A percentile compares a stretch with the other conserved stretches of the same genome.
Evolutionary conservation across 1,140 invertebrate genomes (phyloP).

Genomic region (Drosophila trapezifrons): DNA sequence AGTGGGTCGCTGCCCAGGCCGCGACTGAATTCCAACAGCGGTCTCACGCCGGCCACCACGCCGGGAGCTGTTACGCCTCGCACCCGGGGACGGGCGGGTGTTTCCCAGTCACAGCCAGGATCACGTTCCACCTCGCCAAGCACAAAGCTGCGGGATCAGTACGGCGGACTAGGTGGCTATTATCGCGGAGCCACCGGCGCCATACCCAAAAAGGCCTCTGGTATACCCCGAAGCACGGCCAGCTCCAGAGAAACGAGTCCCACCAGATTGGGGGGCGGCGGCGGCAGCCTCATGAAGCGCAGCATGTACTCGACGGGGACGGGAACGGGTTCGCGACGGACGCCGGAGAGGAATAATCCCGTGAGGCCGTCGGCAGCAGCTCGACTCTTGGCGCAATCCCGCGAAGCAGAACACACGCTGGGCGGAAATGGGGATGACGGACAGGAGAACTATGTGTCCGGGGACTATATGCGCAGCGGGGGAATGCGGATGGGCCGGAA

Average conservation of each 20-base stretch:
- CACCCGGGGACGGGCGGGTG: slow-evolving; percentile 87
- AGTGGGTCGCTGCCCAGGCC: slow-evolving; percentile 79
- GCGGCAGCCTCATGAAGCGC: slow-evolving; percentile 69
- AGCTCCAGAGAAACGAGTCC: slow-evolving; percentile 89
- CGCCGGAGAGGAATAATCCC: slow-evolving; percentile 85
- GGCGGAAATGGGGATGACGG: slow-evolving; percentile 86
- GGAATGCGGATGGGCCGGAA: slow-evolving; percentile 76
- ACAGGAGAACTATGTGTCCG: slow-evolving; percentile 52
- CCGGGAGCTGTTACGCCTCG: slow-evolving; percentile 85
- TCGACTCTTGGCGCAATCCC: slow-evolving; percentile 92
- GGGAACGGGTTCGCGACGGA: slow-evolving; percentile 81
- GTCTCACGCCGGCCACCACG: slow-evolving; percentile 69
- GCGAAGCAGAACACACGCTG: slow-evolving; percentile 94
- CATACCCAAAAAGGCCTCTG: slow-evolving; percentile 86
- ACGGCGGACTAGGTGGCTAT: slow-evolving; percentile 83
- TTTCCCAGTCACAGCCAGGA: slow-evolving; percentile 93
- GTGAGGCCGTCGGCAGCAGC: slow-evolving; percentile 89
- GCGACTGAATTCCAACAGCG: slow-evolving; percentile 67
- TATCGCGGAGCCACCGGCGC: slow-evolving; percentile 76
- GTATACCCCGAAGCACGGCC: slow-evolving; percentile 89
- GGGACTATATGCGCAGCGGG: slow-evolving; percentile 67
- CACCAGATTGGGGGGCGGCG: slow-evolving; percentile 78
- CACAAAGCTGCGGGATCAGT: slow-evolving; percentile 88
- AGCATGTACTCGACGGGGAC: slow-evolving; percentile 76
- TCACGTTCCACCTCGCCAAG: slow-evolving; percentile 95